These are phyloP conservation scores for Euclidia mi DNA, from an alignment of 2,888 invertebrate species.

Conservation along the genomic window DNA sequence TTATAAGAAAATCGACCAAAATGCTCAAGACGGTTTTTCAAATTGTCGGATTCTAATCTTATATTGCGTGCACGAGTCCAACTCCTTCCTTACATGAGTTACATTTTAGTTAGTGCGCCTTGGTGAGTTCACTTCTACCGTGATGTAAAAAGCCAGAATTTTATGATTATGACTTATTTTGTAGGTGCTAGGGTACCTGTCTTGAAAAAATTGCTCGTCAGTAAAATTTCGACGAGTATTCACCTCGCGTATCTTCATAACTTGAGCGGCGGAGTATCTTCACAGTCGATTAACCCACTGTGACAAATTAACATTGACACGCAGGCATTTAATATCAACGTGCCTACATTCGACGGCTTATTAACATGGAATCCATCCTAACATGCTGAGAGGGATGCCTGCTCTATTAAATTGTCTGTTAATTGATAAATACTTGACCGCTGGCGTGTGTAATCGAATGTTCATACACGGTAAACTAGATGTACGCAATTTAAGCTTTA, in stretches of 20 bases:
- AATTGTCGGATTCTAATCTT: no score
- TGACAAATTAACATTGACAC: constrained; percentile 35
- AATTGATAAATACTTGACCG: constrained; percentile 89
- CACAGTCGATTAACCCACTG: constrained; percentile 24
- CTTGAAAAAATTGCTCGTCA: no score
- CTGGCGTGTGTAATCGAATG: constrained; percentile 86
- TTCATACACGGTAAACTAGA: constrained; percentile 70
- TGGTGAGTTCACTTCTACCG: no score
- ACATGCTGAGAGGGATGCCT: constrained; percentile 73
- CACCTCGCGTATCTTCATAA: constrained; percentile 11
- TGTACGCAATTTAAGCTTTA: constrained; percentile 33
- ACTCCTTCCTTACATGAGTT: no score
- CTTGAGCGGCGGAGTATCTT: constrained; percentile 28
- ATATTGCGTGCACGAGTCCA: no score
- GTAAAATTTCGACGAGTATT: background rate
- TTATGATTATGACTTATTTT: no score
- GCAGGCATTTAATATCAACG: constrained; percentile 54
- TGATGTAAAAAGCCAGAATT: no score
- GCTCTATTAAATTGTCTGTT: constrained; percentile 83
- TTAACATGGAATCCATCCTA: constrained; percentile 75
- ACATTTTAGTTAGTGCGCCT: no score
- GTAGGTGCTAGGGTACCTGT: no score
- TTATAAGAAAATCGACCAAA: no score
- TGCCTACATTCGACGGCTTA: constrained; percentile 51
- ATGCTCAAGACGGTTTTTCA: no score